phyloP scores from a whole-genome alignment of 2,888 invertebrate genomes.

The Drosophila prolongata region DNA sequence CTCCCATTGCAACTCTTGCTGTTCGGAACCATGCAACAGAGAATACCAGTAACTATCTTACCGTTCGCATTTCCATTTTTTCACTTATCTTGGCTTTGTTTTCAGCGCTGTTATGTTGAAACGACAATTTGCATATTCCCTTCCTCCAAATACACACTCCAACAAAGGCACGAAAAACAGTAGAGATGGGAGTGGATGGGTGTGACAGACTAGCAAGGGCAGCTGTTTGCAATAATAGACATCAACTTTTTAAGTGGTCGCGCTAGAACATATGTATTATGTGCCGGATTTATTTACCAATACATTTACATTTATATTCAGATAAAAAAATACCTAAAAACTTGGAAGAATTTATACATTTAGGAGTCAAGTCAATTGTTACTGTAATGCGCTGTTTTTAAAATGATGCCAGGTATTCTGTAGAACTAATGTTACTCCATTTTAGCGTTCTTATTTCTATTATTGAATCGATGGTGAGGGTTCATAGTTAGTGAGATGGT shows the following conservation, averaged over 20 bases:
- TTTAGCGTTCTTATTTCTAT: background rate
- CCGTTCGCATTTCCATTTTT: background rate
- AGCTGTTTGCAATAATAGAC: background rate
- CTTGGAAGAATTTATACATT: too few relatives aligned
- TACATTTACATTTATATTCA: too few relatives aligned
- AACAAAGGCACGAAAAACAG: background rate
- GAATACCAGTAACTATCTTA: background rate
- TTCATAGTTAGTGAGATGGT: background rate
- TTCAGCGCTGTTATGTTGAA: background rate
- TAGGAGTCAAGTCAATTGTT: too few relatives aligned
- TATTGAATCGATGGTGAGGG: background rate
- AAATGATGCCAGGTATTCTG: background rate
- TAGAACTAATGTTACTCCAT: background rate
- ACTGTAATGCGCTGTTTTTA: too few relatives aligned
- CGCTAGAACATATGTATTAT: background rate
- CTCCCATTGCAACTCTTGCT: background rate
- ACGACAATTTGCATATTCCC: constrained; percentile 5
- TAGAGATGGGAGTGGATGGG: background rate
- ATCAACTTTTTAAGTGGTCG: background rate
- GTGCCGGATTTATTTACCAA: background rate
- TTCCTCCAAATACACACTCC: background rate
- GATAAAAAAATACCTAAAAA: too few relatives aligned
- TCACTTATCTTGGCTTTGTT: constrained; percentile 1
- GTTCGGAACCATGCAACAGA: background rate
- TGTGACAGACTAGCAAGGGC: background rate